phyloP scores from a whole-genome alignment of 53 echinoderm and acorn worm species.

The Crossaster papposus region DNA sequence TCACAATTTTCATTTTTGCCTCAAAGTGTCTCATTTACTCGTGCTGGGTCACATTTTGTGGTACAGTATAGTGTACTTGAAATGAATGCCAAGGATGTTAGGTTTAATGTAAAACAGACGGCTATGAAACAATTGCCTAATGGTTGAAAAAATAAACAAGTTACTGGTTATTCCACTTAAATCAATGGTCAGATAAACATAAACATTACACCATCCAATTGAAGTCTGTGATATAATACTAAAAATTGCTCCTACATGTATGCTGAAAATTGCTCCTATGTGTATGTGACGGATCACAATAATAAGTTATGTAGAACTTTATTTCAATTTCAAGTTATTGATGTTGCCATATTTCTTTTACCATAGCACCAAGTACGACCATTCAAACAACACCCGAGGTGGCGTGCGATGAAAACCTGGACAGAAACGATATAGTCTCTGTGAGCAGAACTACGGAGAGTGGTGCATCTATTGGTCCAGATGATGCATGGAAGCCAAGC shows the following conservation, averaged over 20 bases:
- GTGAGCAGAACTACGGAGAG: background rate
- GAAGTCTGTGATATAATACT: background rate
- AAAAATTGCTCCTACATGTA: background rate
- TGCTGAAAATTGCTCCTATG: too few species aligned
- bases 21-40: too few species aligned
- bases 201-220: too few species aligned
- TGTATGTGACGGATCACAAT: background rate
- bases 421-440: background rate
- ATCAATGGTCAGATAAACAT: too few species aligned
- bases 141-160: too few species aligned
- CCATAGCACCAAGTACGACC: conserved; percentile 26
- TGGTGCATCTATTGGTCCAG: background rate
- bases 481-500: conserved; percentile 8
- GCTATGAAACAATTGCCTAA: too few species aligned
- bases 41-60: too few species aligned
- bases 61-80: too few species aligned
- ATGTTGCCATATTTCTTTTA: background rate
- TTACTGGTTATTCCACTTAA: too few species aligned
- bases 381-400: conserved; percentile 16
- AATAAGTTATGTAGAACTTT: background rate
- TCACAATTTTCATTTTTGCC: too few species aligned
- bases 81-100: too few species aligned
- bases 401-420: conserved; percentile 14
- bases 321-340: background rate
- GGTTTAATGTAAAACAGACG: too few species aligned